Conservation (phyloP, 2,113 vertebrate genomes). For the Eudorcas thomsonii region DNA sequence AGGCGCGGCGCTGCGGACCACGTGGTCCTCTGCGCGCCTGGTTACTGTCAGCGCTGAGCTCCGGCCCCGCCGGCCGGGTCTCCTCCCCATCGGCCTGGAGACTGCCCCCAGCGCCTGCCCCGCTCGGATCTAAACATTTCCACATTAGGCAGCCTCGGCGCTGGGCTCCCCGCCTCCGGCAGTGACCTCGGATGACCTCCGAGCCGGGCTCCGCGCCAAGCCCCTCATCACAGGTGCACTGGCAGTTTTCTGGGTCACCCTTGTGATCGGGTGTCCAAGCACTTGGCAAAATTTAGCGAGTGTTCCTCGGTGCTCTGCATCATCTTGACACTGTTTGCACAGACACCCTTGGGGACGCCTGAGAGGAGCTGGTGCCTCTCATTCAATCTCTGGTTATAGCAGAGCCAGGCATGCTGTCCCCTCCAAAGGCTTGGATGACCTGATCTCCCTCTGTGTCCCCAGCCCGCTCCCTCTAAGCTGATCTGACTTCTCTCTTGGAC, state of each 20-base stretch:
- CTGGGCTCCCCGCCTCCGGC: neutral
- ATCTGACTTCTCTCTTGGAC: neutral
- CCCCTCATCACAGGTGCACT: neutral
- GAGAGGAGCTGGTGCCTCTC: neutral
- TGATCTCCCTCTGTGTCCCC: neutral
- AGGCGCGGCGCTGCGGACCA: neutral
- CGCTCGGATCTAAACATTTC: slow-evolving; percentile 78
- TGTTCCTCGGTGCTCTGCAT: neutral
- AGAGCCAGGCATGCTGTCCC: rapidly evolving
- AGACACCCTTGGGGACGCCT: neutral
- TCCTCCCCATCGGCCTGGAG: slow-evolving; percentile 62
- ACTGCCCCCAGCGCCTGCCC: slow-evolving; percentile 55
- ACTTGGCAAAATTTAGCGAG: slow-evolving; percentile 34
- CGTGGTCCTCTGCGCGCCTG: slow-evolving; percentile 61
- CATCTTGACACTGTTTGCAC: neutral
- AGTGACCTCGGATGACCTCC: slow-evolving; percentile 47
- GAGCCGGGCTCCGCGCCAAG: neutral
- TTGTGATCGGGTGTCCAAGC: slow-evolving; percentile 38
- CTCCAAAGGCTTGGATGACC: neutral
- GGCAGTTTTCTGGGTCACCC: slow-evolving; percentile 40
- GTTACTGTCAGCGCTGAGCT: slow-evolving; percentile 75
- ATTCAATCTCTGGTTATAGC: rapidly evolving
- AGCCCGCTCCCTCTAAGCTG: neutral
- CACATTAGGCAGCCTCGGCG: slow-evolving; percentile 77
- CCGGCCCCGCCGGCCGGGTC: slow-evolving; percentile 55